Evolutionary conservation across 64 coral and sea anemone species (phyloP).

Genomic region (Stichodactyla helianthus): DNA sequence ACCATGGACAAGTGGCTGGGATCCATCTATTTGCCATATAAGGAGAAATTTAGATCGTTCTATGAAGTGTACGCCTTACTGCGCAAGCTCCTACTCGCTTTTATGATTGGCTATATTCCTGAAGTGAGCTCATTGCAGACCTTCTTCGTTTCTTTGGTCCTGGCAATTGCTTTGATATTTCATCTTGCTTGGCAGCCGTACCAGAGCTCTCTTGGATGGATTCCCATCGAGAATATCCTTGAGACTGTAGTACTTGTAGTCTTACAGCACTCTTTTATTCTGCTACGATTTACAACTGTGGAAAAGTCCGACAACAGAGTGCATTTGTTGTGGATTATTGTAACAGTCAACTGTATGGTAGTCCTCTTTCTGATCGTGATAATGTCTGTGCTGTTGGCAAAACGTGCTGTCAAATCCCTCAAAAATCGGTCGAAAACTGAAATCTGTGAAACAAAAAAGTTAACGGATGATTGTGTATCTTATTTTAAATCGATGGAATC

Average conservation of each 20-base stretch:
- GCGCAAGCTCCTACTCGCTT: conserved; percentile 16
- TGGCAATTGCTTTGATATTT: not conserved
- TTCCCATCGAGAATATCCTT: not conserved
- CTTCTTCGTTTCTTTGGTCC: not conserved
- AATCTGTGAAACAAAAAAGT: not conserved
- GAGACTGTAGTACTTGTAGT: not conserved
- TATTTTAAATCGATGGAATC: not conserved
- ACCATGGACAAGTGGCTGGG: conserved; percentile 51
- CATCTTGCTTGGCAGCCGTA: not conserved
- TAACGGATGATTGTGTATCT: not conserved
- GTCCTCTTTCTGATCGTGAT: not conserved
- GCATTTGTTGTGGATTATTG: not conserved
- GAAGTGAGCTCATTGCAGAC: not conserved
- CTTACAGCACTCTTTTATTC: not conserved
- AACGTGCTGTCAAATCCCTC: not conserved
- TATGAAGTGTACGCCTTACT: conserved; percentile 43
- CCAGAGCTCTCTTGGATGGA: conserved; percentile 2
- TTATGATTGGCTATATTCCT: not conserved
- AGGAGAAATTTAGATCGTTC: conserved; percentile 32
- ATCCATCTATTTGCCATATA: conserved; percentile 62
- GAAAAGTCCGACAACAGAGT: not conserved
- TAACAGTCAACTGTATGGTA: not conserved
- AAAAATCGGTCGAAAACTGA: not conserved
- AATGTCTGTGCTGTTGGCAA: not conserved
- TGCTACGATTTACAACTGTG: not conserved